These are phyloP conservation scores for Andinoacara biseriatus DNA, from an alignment of 2,113 vertebrate species.

Conservation along the genomic window DNA sequence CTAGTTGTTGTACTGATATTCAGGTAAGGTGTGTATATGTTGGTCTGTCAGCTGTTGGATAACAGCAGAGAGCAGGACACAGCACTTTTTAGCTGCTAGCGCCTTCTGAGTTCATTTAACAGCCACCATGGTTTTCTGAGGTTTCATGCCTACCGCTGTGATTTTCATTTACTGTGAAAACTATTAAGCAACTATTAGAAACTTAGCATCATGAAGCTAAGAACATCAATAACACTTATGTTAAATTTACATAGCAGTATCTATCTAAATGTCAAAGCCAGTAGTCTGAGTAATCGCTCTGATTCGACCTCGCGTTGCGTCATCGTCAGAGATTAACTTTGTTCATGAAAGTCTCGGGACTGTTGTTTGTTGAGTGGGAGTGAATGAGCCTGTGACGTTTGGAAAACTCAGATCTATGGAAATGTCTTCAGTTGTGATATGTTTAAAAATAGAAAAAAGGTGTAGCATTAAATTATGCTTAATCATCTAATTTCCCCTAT, in stretches of 20 bases:
- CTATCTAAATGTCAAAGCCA: not conserved
- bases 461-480: slow-evolving; percentile 1
- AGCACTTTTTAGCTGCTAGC: not conserved
- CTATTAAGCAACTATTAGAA: not conserved
- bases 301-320: not conserved
- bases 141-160: not conserved
- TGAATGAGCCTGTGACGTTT: slow-evolving; percentile 57
- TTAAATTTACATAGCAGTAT: not conserved
- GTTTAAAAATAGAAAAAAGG: not conserved
- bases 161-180: not conserved
- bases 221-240: not conserved
- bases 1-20: not conserved
- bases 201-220: not conserved
- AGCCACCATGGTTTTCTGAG: not conserved
- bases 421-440: slow-evolving; percentile 38
- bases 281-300: not conserved
- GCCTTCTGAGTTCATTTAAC: not conserved
- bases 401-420: not conserved
- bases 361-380: slow-evolving; percentile 57
- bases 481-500: not conserved
- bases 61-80: not conserved
- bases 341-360: slow-evolving; percentile 21
- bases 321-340: not conserved
- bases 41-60: not conserved
- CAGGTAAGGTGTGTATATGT: not conserved